Percentiles rank a stretch among this genome's conserved stretches.
These are phyloP conservation scores for Lapara coniferarum DNA, from an alignment of 2,888 invertebrate species.

Conservation along the genomic window DNA sequence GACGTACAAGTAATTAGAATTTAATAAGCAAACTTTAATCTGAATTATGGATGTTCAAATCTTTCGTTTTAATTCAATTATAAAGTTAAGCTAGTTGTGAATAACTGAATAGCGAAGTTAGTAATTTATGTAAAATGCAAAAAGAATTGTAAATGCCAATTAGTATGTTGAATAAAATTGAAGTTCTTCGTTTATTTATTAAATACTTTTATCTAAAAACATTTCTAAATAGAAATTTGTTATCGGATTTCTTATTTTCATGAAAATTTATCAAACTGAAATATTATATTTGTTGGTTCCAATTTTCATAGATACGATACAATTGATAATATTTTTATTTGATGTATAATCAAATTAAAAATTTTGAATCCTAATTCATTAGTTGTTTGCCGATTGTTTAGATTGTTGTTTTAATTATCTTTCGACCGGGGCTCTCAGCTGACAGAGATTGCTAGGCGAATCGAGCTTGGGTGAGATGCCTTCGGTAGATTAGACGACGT, in stretches of 20 bases:
- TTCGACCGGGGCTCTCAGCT: too few relatives aligned
- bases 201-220: background rate
- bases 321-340: too few relatives aligned
- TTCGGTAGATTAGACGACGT: too few relatives aligned
- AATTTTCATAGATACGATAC: too few relatives aligned
- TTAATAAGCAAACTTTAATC: slow-evolving; percentile 18
- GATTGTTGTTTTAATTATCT: too few relatives aligned
- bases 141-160: slow-evolving; percentile 9
- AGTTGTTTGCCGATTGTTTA: too few relatives aligned
- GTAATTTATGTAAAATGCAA: slow-evolving; percentile 13
- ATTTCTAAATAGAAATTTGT: background rate
- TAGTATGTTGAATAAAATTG: background rate
- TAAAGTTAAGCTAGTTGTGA: slow-evolving; percentile 10
- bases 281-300: too few relatives aligned
- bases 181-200: background rate
- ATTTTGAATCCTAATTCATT: too few relatives aligned
- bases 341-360: too few relatives aligned
- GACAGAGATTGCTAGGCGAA: too few relatives aligned
- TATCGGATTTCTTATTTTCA: background rate
- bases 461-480: too few relatives aligned
- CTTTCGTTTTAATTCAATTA: slow-evolving; percentile 20
- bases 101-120: slow-evolving; percentile 6
- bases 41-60: slow-evolving; percentile 22
- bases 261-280: too few relatives aligned
- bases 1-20: slow-evolving; percentile 22